These are phyloP conservation scores for Acleris literana DNA, from an alignment of 2,888 invertebrate genomes.

Conservation along the genomic window DNA sequence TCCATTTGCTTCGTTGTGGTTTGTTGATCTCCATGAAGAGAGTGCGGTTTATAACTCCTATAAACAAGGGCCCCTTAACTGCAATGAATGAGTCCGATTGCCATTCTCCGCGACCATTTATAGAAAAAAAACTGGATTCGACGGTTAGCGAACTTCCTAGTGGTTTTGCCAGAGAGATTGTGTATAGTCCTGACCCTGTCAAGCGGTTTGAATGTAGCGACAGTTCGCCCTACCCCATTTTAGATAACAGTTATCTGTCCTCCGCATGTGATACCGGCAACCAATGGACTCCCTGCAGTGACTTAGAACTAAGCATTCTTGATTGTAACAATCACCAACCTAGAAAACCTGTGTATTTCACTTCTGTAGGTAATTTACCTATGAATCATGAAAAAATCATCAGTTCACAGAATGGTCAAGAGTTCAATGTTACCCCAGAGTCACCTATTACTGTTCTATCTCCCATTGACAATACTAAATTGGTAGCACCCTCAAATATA, in stretches of 20 bases:
- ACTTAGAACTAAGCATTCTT: conserved; percentile 71
- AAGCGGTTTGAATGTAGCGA: conserved; percentile 66
- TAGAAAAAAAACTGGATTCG: conserved; percentile 52
- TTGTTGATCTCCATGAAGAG: conserved; percentile 64
- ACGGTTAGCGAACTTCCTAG: conserved; percentile 47
- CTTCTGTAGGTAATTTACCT: conserved; percentile 26
- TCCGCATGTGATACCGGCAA: conserved; percentile 42
- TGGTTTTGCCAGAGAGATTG: conserved; percentile 49
- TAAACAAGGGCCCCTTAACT: conserved; percentile 42
- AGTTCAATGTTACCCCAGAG: conserved; percentile 28
- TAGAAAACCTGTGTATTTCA: conserved; percentile 43
- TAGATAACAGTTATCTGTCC: conserved; percentile 56
- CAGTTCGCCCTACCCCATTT: conserved; percentile 65
- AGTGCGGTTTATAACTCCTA: conserved; percentile 69
- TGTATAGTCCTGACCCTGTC: conserved; percentile 63
- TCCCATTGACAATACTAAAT: conserved; percentile 50
- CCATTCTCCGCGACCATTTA: conserved; percentile 72
- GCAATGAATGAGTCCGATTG: conserved; percentile 68
- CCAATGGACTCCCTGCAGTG: conserved; percentile 62
- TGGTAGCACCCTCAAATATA: conserved; percentile 50
- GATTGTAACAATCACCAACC: conserved; percentile 57
- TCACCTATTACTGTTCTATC: conserved; percentile 43
- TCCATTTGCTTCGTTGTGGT: not conserved
- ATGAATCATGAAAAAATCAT: conserved; percentile 1
- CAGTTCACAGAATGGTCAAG: not conserved